These are phyloP conservation scores for Panopea generosa DNA, from an alignment of 2,888 invertebrate genomes.

Conservation along the genomic window DNA sequence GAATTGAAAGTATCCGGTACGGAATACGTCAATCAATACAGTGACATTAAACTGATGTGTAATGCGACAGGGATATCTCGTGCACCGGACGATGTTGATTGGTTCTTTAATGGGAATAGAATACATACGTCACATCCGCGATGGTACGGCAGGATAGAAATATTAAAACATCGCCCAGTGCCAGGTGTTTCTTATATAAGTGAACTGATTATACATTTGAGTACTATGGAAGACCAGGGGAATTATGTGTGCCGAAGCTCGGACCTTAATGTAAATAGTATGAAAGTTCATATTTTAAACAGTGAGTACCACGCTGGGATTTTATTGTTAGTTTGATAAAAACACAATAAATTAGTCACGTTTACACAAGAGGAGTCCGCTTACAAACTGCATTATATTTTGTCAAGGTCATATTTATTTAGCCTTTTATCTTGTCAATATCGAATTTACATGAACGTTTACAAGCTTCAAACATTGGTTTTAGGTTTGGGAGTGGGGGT, in stretches of 20 bases:
- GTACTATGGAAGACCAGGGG: constrained; percentile 57
- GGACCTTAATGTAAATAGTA: constrained; percentile 63
- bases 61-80: constrained; percentile 76
- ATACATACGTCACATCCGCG: constrained; percentile 57
- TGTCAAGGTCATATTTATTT: no score
- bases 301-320: no score
- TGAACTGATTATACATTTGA: constrained; percentile 61
- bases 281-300: constrained; percentile 68
- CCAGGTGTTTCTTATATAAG: constrained; percentile 63
- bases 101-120: constrained; percentile 74
- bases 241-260: constrained; percentile 69
- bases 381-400: no score
- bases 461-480: no score
- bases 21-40: constrained; percentile 71
- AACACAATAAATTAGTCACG: no score
- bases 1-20: constrained; percentile 71
- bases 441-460: no score
- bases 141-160: constrained; percentile 57
- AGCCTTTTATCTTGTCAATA: no score
- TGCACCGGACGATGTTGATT: constrained; percentile 74
- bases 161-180: constrained; percentile 37
- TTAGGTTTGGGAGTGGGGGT: no score
- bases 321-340: no score
- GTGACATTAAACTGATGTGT: constrained; percentile 69
- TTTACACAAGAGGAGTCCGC: no score